Evolutionary conservation across 2,797 vertebrate species (phyloP).

Genomic region (Scolopax rusticola): DNA sequence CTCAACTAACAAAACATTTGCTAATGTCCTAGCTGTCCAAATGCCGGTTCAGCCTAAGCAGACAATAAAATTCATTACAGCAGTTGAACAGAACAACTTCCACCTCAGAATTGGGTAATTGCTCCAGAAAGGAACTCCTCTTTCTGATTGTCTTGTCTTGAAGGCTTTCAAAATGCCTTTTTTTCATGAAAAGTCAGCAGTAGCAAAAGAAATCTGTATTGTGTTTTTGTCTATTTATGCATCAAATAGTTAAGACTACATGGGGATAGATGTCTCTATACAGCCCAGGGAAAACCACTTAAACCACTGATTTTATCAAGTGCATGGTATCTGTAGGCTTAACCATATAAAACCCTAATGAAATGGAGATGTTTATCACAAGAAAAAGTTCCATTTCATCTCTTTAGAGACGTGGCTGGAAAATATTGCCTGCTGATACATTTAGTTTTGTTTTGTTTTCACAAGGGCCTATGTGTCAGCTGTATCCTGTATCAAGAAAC

Average conservation of each 20-base stretch:
- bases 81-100: slow-evolving; percentile 57
- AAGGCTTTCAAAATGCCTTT: slow-evolving; percentile 51
- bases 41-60: not conserved
- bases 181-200: slow-evolving; percentile 39
- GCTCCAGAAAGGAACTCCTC: slow-evolving; percentile 48
- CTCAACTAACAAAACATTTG: not conserved
- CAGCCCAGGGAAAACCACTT: not conserved
- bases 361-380: not conserved
- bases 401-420: not conserved
- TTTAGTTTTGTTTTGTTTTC: not conserved
- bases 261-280: not conserved
- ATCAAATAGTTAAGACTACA: slow-evolving; percentile 49
- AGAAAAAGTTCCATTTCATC: not conserved
- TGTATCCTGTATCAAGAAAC: not conserved
- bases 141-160: slow-evolving; percentile 61
- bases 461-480: not conserved
- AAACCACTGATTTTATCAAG: not conserved
- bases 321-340: not conserved
- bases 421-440: not conserved
- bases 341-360: not conserved
- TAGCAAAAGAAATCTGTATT: slow-evolving; percentile 60
- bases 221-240: slow-evolving; percentile 56
- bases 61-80: slow-evolving; percentile 23
- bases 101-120: slow-evolving; percentile 37
- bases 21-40: not conserved